A percentile compares a stretch with the other conserved stretches of the same genome.
Evolutionary conservation across 2,113 vertebrate species (phyloP).

Genomic region (Xiphophorus maculatus): DNA sequence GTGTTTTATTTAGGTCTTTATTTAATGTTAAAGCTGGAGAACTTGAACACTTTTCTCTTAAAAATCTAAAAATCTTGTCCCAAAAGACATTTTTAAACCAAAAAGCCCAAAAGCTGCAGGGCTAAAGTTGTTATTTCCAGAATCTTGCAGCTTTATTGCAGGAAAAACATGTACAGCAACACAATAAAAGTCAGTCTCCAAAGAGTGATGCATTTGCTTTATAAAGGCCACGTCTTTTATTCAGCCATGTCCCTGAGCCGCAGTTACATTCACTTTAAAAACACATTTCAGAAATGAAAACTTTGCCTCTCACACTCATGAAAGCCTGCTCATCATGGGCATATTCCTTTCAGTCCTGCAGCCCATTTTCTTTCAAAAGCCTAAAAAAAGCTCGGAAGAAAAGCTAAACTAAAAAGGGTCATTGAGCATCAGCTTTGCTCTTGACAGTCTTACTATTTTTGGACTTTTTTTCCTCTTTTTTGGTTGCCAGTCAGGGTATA

Average conservation of each 20-base stretch:
- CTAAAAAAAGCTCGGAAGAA: constrained; percentile 40
- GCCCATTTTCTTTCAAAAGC: constrained; percentile 33
- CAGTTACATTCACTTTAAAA: background rate
- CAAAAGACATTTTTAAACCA: too few relatives aligned
- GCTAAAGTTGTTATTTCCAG: too few relatives aligned
- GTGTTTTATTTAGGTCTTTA: too few relatives aligned
- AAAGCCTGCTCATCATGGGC: background rate
- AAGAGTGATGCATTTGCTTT: background rate
- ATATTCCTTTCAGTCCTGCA: constrained; percentile 7
- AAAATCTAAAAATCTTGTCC: too few relatives aligned
- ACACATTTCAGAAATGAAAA: too few relatives aligned
- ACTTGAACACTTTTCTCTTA: too few relatives aligned
- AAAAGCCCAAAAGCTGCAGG: too few relatives aligned
- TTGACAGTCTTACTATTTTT: constrained; percentile 68
- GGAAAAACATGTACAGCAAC: too few relatives aligned
- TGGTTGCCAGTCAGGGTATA: constrained; percentile 49
- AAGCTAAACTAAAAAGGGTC: constrained; percentile 22
- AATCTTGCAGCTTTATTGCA: too few relatives aligned
- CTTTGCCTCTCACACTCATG: background rate
- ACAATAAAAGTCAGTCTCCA: too few relatives aligned
- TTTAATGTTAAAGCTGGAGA: too few relatives aligned
- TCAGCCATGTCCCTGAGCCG: background rate
- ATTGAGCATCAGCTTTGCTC: constrained; percentile 32
- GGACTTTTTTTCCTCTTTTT: constrained; percentile 26
- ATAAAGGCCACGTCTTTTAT: background rate